Conservation (phyloP, 2,797 vertebrate genomes). For the Sebastiscus albofasciatus region DNA sequence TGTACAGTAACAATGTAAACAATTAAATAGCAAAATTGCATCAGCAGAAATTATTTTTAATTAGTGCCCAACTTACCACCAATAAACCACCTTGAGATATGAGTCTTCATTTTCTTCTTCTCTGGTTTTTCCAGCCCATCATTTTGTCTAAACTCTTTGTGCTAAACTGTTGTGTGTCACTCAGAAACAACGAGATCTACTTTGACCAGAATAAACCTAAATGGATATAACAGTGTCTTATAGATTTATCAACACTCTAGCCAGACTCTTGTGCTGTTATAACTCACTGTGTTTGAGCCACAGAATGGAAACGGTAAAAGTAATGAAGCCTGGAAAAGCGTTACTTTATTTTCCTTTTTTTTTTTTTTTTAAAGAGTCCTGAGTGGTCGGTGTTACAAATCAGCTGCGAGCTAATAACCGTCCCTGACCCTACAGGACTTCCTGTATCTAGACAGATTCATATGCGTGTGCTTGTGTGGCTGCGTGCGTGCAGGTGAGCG, state of each 20-base stretch:
- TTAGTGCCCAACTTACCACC: not conserved
- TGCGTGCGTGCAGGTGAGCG: slow-evolving; percentile 49
- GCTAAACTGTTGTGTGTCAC: not conserved
- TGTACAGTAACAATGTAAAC: not conserved
- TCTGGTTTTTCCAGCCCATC: not conserved
- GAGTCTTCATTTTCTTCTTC: not conserved
- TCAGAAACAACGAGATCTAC: not conserved
- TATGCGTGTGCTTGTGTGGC: not conserved
- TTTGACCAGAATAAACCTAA: not conserved
- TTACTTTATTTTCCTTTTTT: not conserved
- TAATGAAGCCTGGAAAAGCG: not conserved
- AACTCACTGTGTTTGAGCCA: not conserved
- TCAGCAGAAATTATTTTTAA: not conserved
- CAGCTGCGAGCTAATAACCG: slow-evolving; percentile 35
- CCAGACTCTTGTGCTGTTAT: not conserved
- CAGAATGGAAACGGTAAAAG: not conserved
- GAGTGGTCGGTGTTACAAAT: slow-evolving; percentile 16
- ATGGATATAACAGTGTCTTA: not conserved
- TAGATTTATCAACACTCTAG: not conserved
- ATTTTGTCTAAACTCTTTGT: not conserved
- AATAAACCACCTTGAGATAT: not conserved
- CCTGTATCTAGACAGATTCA: slow-evolving; percentile 16
- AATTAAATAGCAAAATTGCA: not conserved
- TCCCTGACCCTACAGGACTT: slow-evolving; percentile 46
- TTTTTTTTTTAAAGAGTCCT: not conserved